These are phyloP conservation scores for Campylomormyrus numenius DNA, from an alignment of 2,113 vertebrate genomes.

Conservation along the genomic window DNA sequence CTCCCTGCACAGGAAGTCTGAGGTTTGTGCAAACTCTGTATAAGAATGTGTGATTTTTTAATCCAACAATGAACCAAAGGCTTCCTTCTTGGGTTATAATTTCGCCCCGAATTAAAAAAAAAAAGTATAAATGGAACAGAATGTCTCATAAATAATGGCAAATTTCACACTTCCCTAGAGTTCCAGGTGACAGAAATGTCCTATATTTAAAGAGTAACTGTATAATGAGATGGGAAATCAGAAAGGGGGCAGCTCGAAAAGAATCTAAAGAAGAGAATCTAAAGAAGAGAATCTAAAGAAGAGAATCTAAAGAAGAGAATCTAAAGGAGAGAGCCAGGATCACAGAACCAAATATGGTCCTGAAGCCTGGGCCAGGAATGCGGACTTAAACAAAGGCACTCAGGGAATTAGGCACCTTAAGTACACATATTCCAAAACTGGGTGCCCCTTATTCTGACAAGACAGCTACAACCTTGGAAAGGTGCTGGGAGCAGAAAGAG, in stretches of 20 bases:
- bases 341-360: constrained; percentile 30
- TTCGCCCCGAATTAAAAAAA: background rate
- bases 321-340: constrained; percentile 14
- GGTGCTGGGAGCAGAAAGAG: background rate
- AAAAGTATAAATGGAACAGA: background rate
- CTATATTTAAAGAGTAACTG: background rate
- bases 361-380: constrained; percentile 14
- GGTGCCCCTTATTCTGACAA: background rate
- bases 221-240: background rate
- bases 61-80: constrained; percentile 19
- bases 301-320: constrained; percentile 1
- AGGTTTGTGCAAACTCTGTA: background rate
- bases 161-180: background rate
- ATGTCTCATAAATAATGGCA: background rate
- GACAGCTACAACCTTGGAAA: background rate
- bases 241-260: background rate
- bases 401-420: constrained; percentile 30
- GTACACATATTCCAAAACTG: background rate
- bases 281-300: constrained; percentile 1
- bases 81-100: background rate
- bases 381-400: constrained; percentile 17
- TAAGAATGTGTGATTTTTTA: background rate
- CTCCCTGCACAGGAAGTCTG: constrained; percentile 35
- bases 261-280: constrained; percentile 1
- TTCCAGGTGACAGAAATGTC: background rate